Evolutionary conservation across 2,113 vertebrate species (phyloP).

Genomic region (Triplophysa tibetana): DNA sequence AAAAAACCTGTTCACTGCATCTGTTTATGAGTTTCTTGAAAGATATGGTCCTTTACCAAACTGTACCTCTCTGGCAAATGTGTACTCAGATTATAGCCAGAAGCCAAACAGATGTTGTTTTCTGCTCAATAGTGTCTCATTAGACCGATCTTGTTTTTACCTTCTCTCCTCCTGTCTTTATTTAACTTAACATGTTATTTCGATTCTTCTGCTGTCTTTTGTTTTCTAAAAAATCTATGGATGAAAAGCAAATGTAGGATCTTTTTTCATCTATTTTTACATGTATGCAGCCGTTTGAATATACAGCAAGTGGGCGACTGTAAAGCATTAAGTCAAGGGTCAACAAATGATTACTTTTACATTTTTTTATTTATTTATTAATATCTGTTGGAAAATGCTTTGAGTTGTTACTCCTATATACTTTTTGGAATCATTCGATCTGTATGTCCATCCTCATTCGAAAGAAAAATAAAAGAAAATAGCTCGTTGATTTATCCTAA

Average conservation of each 20-base stretch:
- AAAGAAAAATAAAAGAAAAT: too few species aligned
- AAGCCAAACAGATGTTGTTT: slow-evolving; percentile 81
- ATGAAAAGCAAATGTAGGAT: background rate
- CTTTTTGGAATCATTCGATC: too few species aligned
- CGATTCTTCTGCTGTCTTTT: slow-evolving; percentile 3
- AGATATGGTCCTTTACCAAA: slow-evolving; percentile 63
- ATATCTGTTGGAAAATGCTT: too few species aligned
- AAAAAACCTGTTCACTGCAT: slow-evolving; percentile 51
- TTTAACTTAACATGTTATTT: slow-evolving; percentile 13
- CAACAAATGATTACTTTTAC: too few species aligned
- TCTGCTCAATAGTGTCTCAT: slow-evolving; percentile 69
- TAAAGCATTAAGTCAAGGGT: too few species aligned
- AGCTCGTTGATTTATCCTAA: too few species aligned
- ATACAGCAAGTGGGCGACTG: too few species aligned
- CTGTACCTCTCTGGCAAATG: slow-evolving; percentile 70
- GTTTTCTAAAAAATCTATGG: background rate
- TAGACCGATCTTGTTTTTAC: slow-evolving; percentile 62
- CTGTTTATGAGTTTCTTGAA: slow-evolving; percentile 56
- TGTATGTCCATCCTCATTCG: background rate
- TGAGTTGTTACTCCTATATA: too few species aligned
- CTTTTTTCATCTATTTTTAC: background rate
- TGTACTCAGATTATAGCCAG: slow-evolving; percentile 73
- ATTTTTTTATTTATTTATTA: too few species aligned
- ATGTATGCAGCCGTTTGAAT: background rate
- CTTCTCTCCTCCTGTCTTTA: slow-evolving; percentile 58